Evolutionary conservation across 2,113 vertebrate species (phyloP).

Genomic region (Fregetta grallaria): DNA sequence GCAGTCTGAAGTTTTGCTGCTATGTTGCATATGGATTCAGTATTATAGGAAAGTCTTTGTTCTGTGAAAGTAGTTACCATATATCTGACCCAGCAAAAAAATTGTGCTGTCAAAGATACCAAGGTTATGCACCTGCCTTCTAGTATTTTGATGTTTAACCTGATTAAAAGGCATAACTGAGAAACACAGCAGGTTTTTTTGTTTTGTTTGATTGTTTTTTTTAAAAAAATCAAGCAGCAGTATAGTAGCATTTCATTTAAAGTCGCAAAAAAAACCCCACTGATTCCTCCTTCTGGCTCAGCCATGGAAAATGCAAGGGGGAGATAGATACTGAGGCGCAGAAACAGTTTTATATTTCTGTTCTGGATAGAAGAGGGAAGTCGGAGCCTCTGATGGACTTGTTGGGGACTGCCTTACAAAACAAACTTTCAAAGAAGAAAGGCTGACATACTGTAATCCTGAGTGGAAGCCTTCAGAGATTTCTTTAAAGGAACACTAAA

Average conservation of each 20-base stretch:
- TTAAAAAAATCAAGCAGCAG: background rate
- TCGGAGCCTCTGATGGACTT: background rate
- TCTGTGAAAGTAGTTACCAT: background rate
- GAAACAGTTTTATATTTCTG: background rate
- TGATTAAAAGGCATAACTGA: background rate
- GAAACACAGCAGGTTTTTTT: background rate
- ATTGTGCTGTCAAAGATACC: background rate
- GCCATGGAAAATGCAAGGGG: background rate
- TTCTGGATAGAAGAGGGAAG: background rate
- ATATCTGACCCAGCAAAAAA: background rate
- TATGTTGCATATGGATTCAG: background rate
- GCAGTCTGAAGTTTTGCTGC: background rate
- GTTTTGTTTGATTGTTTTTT: background rate
- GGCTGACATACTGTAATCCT: fast-evolving
- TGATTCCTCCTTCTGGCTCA: background rate
- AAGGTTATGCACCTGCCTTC: background rate
- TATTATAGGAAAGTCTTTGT: background rate
- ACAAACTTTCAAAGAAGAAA: background rate
- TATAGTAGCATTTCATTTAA: background rate
- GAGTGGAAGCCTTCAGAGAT: background rate
- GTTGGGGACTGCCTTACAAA: background rate
- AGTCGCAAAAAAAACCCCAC: background rate
- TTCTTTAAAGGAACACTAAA: background rate
- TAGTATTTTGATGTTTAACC: background rate
- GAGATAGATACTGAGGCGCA: background rate